phyloP scores from a whole-genome alignment of 2,797 vertebrate species.

The Hoplostethus atlanticus region DNA sequence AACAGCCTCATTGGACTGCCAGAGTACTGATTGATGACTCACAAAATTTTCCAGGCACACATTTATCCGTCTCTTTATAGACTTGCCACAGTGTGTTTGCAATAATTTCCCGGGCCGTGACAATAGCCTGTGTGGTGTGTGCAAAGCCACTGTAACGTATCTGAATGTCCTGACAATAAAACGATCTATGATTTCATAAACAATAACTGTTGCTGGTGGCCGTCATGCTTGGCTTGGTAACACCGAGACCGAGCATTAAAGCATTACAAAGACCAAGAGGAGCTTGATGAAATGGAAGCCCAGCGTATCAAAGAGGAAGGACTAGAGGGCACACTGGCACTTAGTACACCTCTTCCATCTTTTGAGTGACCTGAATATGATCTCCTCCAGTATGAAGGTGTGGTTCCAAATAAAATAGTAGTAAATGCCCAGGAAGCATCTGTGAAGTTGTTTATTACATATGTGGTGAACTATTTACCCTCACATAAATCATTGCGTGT shows the following conservation, averaged over 20 bases:
- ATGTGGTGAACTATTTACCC: too few relatives aligned
- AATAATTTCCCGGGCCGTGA: slow-evolving; percentile 53
- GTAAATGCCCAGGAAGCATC: slow-evolving; percentile 30
- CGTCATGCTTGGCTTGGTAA: slow-evolving; percentile 19
- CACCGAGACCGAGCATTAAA: slow-evolving; percentile 41
- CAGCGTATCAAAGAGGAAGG: slow-evolving; percentile 41
- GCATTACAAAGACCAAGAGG: slow-evolving; percentile 31
- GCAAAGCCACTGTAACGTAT: slow-evolving; percentile 39
- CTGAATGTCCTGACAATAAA: slow-evolving; percentile 57
- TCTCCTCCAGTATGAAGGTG: slow-evolving; percentile 49
- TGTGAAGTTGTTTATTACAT: slow-evolving; percentile 46
- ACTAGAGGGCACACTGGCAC: slow-evolving; percentile 60
- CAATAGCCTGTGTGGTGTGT: slow-evolving; percentile 29
- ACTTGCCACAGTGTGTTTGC: slow-evolving; percentile 23
- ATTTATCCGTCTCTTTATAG: slow-evolving; percentile 50
- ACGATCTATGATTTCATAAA: slow-evolving; percentile 58
- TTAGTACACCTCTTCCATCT: slow-evolving; percentile 28
- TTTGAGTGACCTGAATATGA: slow-evolving; percentile 62
- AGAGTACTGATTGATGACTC: slow-evolving; percentile 51
- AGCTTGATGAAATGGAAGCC: slow-evolving; percentile 56
- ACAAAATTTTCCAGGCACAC: slow-evolving; percentile 34
- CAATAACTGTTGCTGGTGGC: slow-evolving; percentile 43
- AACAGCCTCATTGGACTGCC: slow-evolving; percentile 17
- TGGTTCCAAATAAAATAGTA: slow-evolving; percentile 53
- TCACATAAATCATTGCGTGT: too few relatives aligned